These are phyloP conservation scores for Tamias sibiricus DNA, from an alignment of 2,113 vertebrate genomes.

Conservation along the genomic window DNA sequence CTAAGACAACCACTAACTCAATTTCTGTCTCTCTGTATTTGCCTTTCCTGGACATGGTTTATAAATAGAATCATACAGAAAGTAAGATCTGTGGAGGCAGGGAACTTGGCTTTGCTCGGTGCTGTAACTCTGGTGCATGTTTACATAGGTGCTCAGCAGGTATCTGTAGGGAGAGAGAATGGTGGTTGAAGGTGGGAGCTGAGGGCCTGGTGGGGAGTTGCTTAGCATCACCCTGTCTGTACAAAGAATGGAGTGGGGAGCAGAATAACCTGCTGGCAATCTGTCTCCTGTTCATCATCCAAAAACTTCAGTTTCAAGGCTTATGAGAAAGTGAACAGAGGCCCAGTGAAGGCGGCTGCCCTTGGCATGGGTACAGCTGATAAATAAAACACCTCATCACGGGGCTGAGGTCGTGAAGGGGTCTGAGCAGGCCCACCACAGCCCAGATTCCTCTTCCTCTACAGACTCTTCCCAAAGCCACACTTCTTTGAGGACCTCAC, in stretches of 20 bases:
- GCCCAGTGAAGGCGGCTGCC: background rate
- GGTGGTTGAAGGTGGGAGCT: background rate
- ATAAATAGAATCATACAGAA: background rate
- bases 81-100: background rate
- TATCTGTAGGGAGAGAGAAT: background rate
- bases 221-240: background rate
- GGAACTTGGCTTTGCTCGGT: background rate
- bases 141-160: background rate
- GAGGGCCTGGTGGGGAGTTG: background rate
- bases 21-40: background rate
- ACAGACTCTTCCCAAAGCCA: background rate
- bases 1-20: background rate
- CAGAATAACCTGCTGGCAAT: background rate
- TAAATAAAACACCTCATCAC: too few relatives aligned
- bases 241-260: background rate
- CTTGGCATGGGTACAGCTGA: background rate
- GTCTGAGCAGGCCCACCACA: background rate
- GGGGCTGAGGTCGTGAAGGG: background rate
- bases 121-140: background rate
- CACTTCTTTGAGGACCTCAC: background rate
- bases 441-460: background rate
- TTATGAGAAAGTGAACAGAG: background rate
- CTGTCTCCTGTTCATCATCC: background rate
- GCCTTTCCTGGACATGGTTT: background rate
- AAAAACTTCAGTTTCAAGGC: background rate